Base-by-base conservation (phyloP, 1,140 invertebrate genomes). In the Brachionus asplanchnoidis region DNA sequence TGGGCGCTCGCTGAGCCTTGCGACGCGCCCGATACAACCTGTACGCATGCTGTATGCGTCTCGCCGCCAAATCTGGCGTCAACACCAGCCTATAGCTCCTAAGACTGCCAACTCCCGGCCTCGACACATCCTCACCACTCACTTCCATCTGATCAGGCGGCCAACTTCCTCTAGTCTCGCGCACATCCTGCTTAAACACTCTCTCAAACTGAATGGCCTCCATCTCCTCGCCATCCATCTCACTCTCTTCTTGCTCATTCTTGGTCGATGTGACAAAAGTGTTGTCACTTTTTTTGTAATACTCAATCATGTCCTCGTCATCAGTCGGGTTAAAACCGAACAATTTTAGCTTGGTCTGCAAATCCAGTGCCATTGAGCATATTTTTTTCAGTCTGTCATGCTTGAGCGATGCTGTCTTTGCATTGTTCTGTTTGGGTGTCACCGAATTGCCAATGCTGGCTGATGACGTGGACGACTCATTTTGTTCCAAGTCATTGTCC, bases 361-460 rank as follows among this genome's bases (percentile, higher is more conserved):
- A 42, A 42, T 82, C 79, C 20, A 82, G 53, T n/a, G 79, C 79
- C 53, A 82, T 82, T 28, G 79, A 82, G 65, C 79, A 82, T 23
- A 82, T 82, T 17, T 82, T 82, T 40, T 82, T 82, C 2, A 82
- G 36, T 9, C 79, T 46, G 53, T 82, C 79, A 17, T 82, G 50
- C 23, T 82, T 82, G 11, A 65, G 32, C n/a, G 53, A 42, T n/a
- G 26, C 26, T 40, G 50, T 60, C 28, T 50, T 46, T 77, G 12
- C 3, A 12, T 46, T 4, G 46, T 3, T 46, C 20, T 77, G 42
- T 5, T 20, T 77, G 8, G 73, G 73, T 9, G 73, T 77, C 2
- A 46, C 23, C 6, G 73, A 77, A 77, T 28, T 77, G 53, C 36
- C n/a, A 1, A n/a, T 20, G 53, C 44, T 77, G 20, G 40, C 46